Evolutionary conservation across 2,797 vertebrate species (phyloP).

Genomic region (Esox masquinongy): DNA sequence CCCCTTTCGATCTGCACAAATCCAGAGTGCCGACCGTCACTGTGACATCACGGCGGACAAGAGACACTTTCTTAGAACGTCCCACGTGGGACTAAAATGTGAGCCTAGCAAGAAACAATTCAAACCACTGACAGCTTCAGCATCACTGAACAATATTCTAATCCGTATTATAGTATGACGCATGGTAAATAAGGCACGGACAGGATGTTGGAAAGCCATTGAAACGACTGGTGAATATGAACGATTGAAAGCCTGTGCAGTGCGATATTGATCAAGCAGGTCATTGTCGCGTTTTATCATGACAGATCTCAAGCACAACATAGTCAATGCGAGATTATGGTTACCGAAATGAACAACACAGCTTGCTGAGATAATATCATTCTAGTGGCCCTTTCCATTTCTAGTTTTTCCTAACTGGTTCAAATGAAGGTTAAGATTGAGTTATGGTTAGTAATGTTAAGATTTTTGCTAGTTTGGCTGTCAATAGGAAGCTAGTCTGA

Average conservation of each 20-base stretch:
- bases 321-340: too few species aligned
- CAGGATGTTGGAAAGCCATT: neutral
- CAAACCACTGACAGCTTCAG: neutral
- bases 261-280: neutral
- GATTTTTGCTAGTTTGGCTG: neutral
- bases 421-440: neutral
- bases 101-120: neutral
- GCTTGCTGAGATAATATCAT: neutral
- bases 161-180: neutral
- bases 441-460: neutral
- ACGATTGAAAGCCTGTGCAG: neutral
- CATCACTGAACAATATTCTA: neutral
- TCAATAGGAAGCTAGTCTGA: neutral
- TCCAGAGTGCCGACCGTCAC: constrained; percentile 48
- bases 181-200: neutral
- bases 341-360: neutral
- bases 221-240: neutral
- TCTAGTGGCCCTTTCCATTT: neutral
- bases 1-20: constrained; percentile 69
- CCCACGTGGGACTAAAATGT: neutral
- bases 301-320: too few species aligned
- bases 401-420: too few species aligned
- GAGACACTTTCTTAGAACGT: neutral
- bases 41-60: constrained; percentile 23
- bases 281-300: too few species aligned